These are phyloP conservation scores for Drymonia ruficornis DNA, from an alignment of 2,888 invertebrate species.

Conservation along the genomic window DNA sequence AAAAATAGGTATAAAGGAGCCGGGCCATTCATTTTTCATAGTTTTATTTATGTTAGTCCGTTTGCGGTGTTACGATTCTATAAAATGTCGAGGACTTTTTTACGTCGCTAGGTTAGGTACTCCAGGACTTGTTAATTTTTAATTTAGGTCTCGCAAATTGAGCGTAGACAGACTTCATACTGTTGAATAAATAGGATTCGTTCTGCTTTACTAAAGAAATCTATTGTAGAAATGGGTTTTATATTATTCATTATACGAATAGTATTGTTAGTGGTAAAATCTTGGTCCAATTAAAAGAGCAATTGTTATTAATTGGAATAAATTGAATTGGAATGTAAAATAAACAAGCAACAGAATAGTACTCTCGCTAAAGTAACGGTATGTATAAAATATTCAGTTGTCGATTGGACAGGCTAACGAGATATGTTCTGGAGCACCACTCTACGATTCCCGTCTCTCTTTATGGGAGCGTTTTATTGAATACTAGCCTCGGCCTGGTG, in stretches of 20 bases:
- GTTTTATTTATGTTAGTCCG: slow-evolving; percentile 74
- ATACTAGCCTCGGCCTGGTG: neutral
- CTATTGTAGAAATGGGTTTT: too few relatives aligned
- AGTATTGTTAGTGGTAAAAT: neutral
- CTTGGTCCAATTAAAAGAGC: neutral
- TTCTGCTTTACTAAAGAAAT: too few relatives aligned
- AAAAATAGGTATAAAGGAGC: slow-evolving; percentile 72
- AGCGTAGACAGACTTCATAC: neutral
- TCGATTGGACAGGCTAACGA: slow-evolving; percentile 56
- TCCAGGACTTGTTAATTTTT: slow-evolving; percentile 28
- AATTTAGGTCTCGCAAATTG: slow-evolving; percentile 15
- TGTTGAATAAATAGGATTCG: too few relatives aligned
- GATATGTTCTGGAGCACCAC: slow-evolving; percentile 44
- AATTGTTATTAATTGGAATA: slow-evolving; percentile 7
- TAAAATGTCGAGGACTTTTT: slow-evolving; percentile 44
- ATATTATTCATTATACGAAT: neutral
- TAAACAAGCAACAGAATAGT: slow-evolving; percentile 35
- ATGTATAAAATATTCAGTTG: slow-evolving; percentile 52
- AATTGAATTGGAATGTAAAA: slow-evolving; percentile 16
- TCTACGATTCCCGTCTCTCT: slow-evolving; percentile 33
- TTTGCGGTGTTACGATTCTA: slow-evolving; percentile 57
- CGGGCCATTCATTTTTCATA: slow-evolving; percentile 73
- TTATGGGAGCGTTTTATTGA: neutral
- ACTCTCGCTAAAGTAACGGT: slow-evolving; percentile 30
- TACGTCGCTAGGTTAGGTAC: slow-evolving; percentile 19